phyloP scores from a whole-genome alignment of 2,888 invertebrate genomes.

The Sisyra nigra region DNA sequence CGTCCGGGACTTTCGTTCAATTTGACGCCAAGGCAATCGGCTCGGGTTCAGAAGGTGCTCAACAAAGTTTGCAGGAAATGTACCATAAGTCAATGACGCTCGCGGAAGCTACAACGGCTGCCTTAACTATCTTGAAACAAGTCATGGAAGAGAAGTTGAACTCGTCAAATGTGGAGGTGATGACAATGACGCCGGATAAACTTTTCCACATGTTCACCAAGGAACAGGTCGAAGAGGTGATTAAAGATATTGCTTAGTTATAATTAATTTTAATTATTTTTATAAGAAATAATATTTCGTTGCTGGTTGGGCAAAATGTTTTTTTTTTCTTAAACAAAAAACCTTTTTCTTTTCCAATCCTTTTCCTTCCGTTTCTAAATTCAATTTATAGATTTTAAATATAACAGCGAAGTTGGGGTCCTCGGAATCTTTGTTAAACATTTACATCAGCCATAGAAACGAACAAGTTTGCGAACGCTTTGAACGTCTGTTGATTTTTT shows the following conservation, averaged over 20 bases:
- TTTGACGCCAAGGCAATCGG: slow-evolving; percentile 99
- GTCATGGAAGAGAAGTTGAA: slow-evolving; percentile 99
- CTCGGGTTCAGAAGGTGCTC: slow-evolving; percentile 97
- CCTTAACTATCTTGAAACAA: slow-evolving; percentile 90
- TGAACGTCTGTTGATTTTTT: no score
- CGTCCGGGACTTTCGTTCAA: slow-evolving; percentile 94
- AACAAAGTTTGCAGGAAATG: slow-evolving; percentile 71
- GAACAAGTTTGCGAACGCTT: no score
- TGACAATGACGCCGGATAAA: slow-evolving; percentile 72
- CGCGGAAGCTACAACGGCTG: slow-evolving; percentile 79
- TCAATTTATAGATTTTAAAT: neutral
- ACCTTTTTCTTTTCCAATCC: no score
- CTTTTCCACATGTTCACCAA: slow-evolving; percentile 82
- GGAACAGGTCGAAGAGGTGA: slow-evolving; percentile 82
- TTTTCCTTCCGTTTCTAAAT: neutral
- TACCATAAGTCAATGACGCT: slow-evolving; percentile 80
- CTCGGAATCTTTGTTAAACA: no score
- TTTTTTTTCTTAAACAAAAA: neutral
- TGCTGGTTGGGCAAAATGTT: no score
- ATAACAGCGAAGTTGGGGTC: no score
- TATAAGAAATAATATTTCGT: slow-evolving; percentile 11
- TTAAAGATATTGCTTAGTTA: slow-evolving; percentile 50
- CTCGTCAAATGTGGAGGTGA: slow-evolving; percentile 93
- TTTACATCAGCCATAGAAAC: no score
- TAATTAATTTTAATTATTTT: slow-evolving; percentile 11